Percentiles rank a stretch among this genome's conserved stretches.
phyloP scores from a whole-genome alignment of 2,888 invertebrate genomes.

The Acrobasis consociella region DNA sequence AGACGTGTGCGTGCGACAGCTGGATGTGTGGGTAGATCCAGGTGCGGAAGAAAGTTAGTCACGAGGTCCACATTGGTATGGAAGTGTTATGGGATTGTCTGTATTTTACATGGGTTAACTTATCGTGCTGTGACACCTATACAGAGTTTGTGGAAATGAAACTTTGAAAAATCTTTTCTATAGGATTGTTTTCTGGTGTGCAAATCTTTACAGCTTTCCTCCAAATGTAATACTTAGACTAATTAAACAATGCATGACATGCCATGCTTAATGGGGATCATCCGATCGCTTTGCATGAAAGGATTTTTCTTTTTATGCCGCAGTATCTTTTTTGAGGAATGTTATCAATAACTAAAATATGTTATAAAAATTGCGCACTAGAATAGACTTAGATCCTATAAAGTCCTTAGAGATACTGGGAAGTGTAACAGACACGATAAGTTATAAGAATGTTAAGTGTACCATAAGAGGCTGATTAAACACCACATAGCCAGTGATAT shows the following conservation, averaged over 20 bases:
- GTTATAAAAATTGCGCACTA: no score
- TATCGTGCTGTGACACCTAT: constrained; percentile 6
- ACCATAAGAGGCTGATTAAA: constrained; percentile 52
- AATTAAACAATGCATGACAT: no score
- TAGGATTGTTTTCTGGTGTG: no score
- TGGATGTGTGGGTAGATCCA: constrained; percentile 26
- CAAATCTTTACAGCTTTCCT: no score
- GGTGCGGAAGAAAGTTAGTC: constrained; percentile 79
- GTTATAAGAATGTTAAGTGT: constrained; percentile 52
- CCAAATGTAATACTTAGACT: no score
- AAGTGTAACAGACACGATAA: constrained; percentile 21
- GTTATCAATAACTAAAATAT: no score
- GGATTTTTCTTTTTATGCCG: no score
- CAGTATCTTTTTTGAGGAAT: no score
- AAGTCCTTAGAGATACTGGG: background rate
- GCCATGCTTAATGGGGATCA: no score
- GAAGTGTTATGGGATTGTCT: constrained; percentile 55
- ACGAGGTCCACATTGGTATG: constrained; percentile 71
- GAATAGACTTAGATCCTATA: no score
- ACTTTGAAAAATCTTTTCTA: background rate
- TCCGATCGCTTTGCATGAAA: no score
- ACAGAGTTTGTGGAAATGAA: background rate
- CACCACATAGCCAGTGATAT: constrained; percentile 62
- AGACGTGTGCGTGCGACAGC: constrained; percentile 21
- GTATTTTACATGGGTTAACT: constrained; percentile 35